Percentiles rank a stretch among this genome's conserved stretches.
phyloP scores from a whole-genome alignment of 1,140 invertebrate genomes.

The Megathymus violae region DNA sequence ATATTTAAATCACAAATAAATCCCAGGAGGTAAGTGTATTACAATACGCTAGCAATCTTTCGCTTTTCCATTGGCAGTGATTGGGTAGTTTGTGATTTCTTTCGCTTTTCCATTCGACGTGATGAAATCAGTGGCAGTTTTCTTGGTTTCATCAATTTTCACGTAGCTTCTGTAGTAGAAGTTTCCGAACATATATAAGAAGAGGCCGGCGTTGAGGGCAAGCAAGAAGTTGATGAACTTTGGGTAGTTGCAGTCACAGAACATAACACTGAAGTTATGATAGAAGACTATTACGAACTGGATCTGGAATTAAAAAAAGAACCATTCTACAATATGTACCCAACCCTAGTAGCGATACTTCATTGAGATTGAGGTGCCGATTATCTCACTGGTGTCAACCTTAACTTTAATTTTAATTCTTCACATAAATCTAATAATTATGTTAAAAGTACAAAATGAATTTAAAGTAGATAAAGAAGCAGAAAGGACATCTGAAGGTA shows the following conservation, averaged over 20 bases:
- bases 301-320: constrained; percentile 83
- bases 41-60: constrained; percentile 55
- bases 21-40: constrained; percentile 24
- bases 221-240: constrained; percentile 88
- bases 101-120: constrained; percentile 32
- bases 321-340: too few species aligned
- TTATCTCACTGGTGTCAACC: too few species aligned
- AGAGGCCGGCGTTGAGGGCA: constrained; percentile 89
- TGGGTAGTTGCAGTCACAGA: constrained; percentile 87
- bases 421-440: too few species aligned
- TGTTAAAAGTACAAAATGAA: too few species aligned
- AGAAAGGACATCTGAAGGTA: too few species aligned
- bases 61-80: constrained; percentile 42
- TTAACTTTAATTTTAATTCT: too few species aligned
- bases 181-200: constrained; percentile 93
- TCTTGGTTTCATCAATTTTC: constrained; percentile 50
- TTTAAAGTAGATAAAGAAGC: too few species aligned
- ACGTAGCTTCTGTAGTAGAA: constrained; percentile 92
- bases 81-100: too few species aligned
- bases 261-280: constrained; percentile 87
- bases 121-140: background rate
- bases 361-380: too few species aligned
- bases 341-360: too few species aligned
- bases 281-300: constrained; percentile 92
- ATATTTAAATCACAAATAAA: constrained; percentile 39